Evolutionary conservation across 2,113 vertebrate genomes (phyloP), one percentile per base, ranked within the genome.

Genomic region (Phoenicopterus ruber): DNA sequence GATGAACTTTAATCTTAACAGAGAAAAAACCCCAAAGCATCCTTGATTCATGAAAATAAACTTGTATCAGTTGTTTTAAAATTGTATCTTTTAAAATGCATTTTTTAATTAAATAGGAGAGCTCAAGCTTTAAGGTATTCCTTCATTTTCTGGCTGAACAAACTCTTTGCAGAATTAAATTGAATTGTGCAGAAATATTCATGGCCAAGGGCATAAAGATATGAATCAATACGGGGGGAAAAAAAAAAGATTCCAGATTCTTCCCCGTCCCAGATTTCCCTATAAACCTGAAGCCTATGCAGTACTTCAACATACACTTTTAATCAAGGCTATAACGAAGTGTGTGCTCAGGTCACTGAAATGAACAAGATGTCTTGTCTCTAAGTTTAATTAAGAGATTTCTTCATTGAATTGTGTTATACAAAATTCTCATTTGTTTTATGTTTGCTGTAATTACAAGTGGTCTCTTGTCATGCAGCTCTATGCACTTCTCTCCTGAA

Each of bases 361-460:
- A 73, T 59, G 44, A 83, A 31, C 32, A 62, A 36, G 38, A 19
- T 42, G 29, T 62, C 81, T 89, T 66, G 38, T 58, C 80, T 88
- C 74, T 32, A 31, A 25, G 29, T 87, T 96, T 96, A 92, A 93
- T 93, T 89, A 93, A 78, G 72, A 71, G 66, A 82, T 82, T 66
- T 91, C 84, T 88, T 80, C 57, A 17, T 4, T 65, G 77, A 59
- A n/a, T 47, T n/a, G 42, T 85, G 34, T 13, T 55, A 79, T 71
- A 65, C 22, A 50, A 40, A 54, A 50, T 20, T 65, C 65, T 84
- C 49, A 42, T 89, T 91, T 69, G 65, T 36, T 93, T 87, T 24
- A 63, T 77, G 73, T 76, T 95, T 94, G 82, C 50, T 70, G 52
- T 78, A 72, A 88, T 93, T 86, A 52, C 25, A 46, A 49, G 84